Conservation (phyloP, 2,113 vertebrate species). For the Etia nguti region DNA sequence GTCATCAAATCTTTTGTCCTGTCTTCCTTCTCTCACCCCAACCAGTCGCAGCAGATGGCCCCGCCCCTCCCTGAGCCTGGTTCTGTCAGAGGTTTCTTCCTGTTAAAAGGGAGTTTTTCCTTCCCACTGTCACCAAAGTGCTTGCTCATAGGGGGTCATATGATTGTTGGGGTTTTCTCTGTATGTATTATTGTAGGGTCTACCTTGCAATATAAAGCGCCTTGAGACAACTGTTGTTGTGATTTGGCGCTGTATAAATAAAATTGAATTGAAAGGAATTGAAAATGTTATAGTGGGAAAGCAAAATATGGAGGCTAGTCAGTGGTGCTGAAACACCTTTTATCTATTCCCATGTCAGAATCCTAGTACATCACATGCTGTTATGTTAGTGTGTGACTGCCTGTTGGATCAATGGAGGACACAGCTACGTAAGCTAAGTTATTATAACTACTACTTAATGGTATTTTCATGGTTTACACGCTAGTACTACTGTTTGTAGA, state of each 20-base stretch:
- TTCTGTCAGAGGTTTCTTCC: background rate
- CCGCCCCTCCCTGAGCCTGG: background rate
- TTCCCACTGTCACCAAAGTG: background rate
- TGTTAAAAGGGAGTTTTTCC: background rate
- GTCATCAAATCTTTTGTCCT: background rate
- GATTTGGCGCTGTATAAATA: background rate
- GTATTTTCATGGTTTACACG: background rate
- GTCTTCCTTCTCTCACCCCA: background rate
- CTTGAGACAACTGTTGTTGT: background rate
- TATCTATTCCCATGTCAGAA: background rate
- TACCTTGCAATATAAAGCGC: background rate
- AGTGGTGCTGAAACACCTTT: background rate
- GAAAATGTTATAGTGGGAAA: background rate
- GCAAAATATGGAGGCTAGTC: background rate
- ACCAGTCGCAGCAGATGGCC: accelerated
- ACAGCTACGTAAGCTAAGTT: background rate
- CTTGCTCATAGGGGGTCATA: background rate
- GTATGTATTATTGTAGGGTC: accelerated
- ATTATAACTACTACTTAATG: background rate
- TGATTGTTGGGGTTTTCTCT: background rate
- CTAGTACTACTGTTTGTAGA: background rate
- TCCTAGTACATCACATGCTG: background rate
- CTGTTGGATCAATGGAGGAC: background rate
- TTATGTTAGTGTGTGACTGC: background rate
- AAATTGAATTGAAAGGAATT: background rate